A percentile compares a stretch with the other conserved stretches of the same genome.
Conservation (phyloP, 1,140 invertebrate species). For the Diplogasteroides magnus region DNA sequence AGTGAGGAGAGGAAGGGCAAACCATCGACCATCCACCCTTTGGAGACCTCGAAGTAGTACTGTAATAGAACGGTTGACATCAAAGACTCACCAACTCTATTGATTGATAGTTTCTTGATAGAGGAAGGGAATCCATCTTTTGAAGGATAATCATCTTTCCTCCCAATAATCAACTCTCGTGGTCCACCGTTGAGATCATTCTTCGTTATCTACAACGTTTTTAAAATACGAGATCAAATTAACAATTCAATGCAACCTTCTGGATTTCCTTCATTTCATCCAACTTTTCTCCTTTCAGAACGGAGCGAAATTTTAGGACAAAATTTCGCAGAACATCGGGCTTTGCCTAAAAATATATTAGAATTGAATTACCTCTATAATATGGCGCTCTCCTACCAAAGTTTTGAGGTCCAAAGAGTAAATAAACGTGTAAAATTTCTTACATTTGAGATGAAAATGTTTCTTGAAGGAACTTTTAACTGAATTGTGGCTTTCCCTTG, state of each 20-base stretch:
- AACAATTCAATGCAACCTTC: background rate
- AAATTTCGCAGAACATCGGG: background rate
- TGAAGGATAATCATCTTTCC: background rate
- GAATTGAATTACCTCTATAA: no score
- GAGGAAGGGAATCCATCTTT: background rate
- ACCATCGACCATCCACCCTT: slow-evolving; percentile 9
- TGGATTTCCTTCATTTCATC: background rate
- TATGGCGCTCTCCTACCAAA: no score
- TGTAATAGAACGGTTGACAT: no score
- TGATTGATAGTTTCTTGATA: background rate
- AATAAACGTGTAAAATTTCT: no score
- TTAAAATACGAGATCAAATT: background rate
- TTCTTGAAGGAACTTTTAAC: no score
- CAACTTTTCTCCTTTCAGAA: background rate
- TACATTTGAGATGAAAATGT: no score
- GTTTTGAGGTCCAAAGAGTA: no score
- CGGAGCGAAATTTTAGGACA: background rate
- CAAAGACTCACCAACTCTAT: background rate
- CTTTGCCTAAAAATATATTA: background rate
- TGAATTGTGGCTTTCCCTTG: no score
- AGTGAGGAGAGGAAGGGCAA: background rate
- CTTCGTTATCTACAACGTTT: background rate
- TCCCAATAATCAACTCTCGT: background rate
- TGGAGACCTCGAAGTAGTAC: background rate
- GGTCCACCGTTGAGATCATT: background rate